Conservation (phyloP, 1,140 invertebrate genomes). For the Rhagoletis zephyria region DNA sequence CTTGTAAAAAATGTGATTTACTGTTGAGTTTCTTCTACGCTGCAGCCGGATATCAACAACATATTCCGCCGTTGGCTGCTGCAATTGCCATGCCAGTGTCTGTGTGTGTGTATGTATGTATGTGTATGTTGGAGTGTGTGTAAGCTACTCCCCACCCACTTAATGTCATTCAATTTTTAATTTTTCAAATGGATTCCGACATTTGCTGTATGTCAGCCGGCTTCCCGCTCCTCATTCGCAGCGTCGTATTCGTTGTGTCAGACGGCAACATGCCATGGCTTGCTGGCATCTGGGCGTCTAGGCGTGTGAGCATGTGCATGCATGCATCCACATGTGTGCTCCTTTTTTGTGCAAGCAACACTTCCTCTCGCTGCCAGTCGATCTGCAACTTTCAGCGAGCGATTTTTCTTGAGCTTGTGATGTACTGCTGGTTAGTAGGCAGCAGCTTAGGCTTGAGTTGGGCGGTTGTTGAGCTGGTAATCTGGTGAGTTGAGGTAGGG, state of each 20-base stretch:
- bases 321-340: background rate
- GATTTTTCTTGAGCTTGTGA: conserved; percentile 24
- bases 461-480: conserved; percentile 17
- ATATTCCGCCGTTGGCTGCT: conserved; percentile 5
- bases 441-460: background rate
- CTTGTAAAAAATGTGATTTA: conserved; percentile 48
- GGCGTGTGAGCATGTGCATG: background rate
- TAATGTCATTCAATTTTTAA: conserved; percentile 50
- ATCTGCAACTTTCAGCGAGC: conserved; percentile 10
- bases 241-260: background rate
- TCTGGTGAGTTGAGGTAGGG: background rate
- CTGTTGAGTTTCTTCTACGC: conserved; percentile 29
- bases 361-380: background rate
- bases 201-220: conserved; percentile 26
- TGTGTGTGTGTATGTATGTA: background rate
- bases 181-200: conserved; percentile 50
- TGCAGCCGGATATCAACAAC: background rate
- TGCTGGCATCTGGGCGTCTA: background rate
- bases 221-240: background rate
- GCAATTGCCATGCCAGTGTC: background rate
- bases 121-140: too few relatives aligned
- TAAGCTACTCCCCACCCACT: conserved; percentile 43
- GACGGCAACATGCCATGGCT: background rate
- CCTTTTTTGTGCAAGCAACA: background rate
- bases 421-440: conserved; percentile 1